Evolutionary conservation across 2,888 invertebrate genomes (phyloP), one percentile per base, ranked within the genome.

Genomic region (Cryptus viduatorius): DNA sequence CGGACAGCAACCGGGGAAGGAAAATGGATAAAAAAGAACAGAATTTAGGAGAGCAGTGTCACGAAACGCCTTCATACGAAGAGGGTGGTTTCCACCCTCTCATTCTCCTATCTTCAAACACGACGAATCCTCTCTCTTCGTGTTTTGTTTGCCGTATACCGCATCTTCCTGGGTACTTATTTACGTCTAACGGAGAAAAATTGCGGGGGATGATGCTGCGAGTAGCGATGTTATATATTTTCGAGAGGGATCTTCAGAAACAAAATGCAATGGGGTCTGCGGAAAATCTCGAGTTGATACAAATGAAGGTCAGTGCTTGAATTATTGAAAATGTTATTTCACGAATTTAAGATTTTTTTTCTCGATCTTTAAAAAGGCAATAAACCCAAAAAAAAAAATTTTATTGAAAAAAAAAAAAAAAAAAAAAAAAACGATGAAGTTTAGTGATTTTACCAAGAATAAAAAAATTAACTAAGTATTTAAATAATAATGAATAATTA

Each of bases 11-110:
- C 44, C 46, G 46, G n/a, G 59, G 12, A 16, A 16, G 46, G 10
- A 61, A 48, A 73, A 61, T 4, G 44, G 46, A 10, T 37, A 24
- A 29, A 31, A 72, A 61, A 61, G 24, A 56, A 56, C 10, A 46
- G 61, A 61, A 73, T 73, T 73, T 73, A 61, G 61, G 73, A 48
- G 59, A 19, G 31, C 29, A 46, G 24, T 24, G 24, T 44, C 44
- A 24, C 44, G 29, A n/a, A 8, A 44, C n/a, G 46, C n/a, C 46
- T 46, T 44, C 46, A 46, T n/a, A 14, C 44, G 56, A 61, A 46
- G 44, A 14, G 44, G 44, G n/a, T n/a, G n/a, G 44, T 24, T 59
- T 44, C 14, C 19, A 4, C 37, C 24, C 4, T 7, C 0, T 42
- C 12, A n/a, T 29, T n/a, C 4, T 7, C 0, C 56, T 3, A n/a